A percentile compares a stretch with the other conserved stretches of the same genome.
Evolutionary conservation across 1,140 invertebrate species (phyloP).

Genomic region (Leptopilina clavipes): DNA sequence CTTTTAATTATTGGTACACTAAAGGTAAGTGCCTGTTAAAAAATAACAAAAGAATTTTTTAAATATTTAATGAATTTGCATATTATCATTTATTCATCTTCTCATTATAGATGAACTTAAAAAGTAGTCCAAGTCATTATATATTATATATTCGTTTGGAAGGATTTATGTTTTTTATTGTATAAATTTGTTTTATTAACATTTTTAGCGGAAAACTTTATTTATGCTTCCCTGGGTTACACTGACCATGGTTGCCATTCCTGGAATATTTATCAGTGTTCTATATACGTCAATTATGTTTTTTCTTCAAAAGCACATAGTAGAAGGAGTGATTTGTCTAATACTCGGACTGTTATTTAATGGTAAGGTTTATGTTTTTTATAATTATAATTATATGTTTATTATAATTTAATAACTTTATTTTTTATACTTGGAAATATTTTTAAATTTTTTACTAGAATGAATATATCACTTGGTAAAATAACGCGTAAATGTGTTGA

Average conservation of each 20-base stretch:
- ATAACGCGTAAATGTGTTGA: no score
- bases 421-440: no score
- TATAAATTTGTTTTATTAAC: slow-evolving; percentile 13
- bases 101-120: no score
- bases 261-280: slow-evolving; percentile 82
- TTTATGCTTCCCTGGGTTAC: slow-evolving; percentile 88
- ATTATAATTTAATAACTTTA: no score
- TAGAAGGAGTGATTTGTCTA: slow-evolving; percentile 78
- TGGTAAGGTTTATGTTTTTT: slow-evolving; percentile 77
- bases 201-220: slow-evolving; percentile 82
- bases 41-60: not conserved
- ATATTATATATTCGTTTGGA: no score
- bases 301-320: slow-evolving; percentile 77
- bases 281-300: slow-evolving; percentile 84
- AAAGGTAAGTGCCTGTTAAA: slow-evolving; percentile 76
- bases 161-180: no score
- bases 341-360: slow-evolving; percentile 78
- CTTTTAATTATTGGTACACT: slow-evolving; percentile 84
- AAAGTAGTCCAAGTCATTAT: no score
- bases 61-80: not conserved
- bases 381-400: slow-evolving; percentile 39
- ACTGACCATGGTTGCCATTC: slow-evolving; percentile 83
- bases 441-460: no score
- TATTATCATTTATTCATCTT: no score
- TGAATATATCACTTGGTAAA: no score